phyloP scores from a whole-genome alignment of 2,797 vertebrate species.

The Sebastes diploproa region DNA sequence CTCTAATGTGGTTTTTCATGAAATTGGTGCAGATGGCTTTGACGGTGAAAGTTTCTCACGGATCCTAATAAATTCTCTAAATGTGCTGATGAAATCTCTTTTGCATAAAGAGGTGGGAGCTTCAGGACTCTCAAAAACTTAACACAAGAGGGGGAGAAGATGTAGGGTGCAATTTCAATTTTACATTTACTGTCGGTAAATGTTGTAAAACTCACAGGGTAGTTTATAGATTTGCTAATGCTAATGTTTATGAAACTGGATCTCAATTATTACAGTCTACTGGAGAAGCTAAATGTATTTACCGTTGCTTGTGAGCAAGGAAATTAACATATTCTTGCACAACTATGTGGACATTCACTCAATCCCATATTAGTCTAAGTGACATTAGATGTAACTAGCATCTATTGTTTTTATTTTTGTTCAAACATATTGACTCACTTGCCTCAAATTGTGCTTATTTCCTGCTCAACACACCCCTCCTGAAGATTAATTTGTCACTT shows the following conservation, averaged over 20 bases:
- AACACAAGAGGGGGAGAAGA: conserved; percentile 33
- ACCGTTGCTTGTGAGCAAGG: background rate
- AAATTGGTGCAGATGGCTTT: conserved; percentile 44
- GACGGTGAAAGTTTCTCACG: conserved; percentile 43
- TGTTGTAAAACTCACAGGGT: conserved; percentile 24
- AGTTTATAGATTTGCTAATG: conserved; percentile 26
- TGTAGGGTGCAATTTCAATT: conserved; percentile 53
- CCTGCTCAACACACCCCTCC: background rate
- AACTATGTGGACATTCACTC: background rate
- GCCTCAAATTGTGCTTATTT: background rate
- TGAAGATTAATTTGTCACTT: background rate
- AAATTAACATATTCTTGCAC: background rate
- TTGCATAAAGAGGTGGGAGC: conserved; percentile 51
- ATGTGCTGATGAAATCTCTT: conserved; percentile 69
- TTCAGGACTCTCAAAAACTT: conserved; percentile 42
- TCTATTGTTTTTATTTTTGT: background rate
- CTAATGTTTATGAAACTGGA: conserved; percentile 18
- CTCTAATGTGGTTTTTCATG: conserved; percentile 49
- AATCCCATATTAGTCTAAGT: background rate
- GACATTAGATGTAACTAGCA: background rate
- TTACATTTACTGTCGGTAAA: conserved; percentile 14
- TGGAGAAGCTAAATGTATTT: background rate
- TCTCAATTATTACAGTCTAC: background rate
- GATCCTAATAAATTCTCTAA: conserved; percentile 69
- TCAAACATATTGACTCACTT: background rate